Base-by-base conservation (phyloP, 2,113 vertebrate genomes). In the Pseudonaja textilis region DNA sequence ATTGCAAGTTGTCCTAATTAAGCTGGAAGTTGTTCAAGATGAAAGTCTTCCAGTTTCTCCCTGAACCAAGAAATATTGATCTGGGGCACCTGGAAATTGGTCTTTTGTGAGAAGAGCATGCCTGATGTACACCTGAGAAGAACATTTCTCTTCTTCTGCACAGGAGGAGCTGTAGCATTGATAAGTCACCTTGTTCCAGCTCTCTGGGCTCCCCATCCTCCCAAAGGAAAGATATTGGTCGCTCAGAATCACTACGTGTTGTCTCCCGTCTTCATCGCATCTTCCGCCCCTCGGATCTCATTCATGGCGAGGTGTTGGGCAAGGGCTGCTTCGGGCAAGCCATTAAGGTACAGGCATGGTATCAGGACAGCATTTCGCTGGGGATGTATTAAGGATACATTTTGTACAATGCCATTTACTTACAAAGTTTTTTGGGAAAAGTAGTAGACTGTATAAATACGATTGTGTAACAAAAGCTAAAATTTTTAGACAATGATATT, bases 251-350 rank as follows among this genome's bases (percentile, higher is more conserved):
- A 0, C 97, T 99, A 52, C 98, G 99, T 0, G 97, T 98, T 0
- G 98, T 99, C 90, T 98, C 97, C 29, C 98, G 97, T 0, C 96
- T 98, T 0, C 99, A 99, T 93, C 98, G 99, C 74, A 99, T 99
- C 97, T 99, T 99, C 97, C 98, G 99, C 5, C 98, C 99, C 0
- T 99, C 99, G 0, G 99, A 99, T 96, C 98, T 99, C 93, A 99
- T 99, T 96, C 99, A 99, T 0, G 99, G 99, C 25, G 99, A 99
- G 94, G 99, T 99, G 95, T 95, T 99, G 87, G 99, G 99, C 69
- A 99, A 98, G 88, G 99, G 99, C 96, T 99, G 98, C 97, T 99
- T 99, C 0, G 99, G 99, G 56, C 99, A 99, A 95, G 99, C 99
- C 96, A 99, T 99, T 96, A 99, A 99, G 99, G 99, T 99, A 64